Evolutionary conservation across 2,113 vertebrate genomes (phyloP).

Genomic region (Chaenocephalus aceratus): DNA sequence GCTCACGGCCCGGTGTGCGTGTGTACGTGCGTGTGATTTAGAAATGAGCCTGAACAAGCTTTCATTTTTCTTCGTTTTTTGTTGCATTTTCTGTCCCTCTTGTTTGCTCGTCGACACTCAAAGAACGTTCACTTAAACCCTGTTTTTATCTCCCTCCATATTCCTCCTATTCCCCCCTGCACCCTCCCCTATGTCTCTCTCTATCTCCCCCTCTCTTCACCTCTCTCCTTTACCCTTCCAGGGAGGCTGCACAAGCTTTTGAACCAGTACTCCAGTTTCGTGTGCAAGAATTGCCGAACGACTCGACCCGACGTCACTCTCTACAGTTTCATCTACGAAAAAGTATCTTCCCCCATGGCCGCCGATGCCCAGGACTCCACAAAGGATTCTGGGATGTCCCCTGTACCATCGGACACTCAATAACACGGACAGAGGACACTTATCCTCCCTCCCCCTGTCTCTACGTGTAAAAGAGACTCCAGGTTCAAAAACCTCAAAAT

Average conservation of each 20-base stretch:
- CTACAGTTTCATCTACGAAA: constrained; percentile 90
- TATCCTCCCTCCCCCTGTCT: constrained; percentile 12
- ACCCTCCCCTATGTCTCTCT: neutral
- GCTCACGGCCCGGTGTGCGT: constrained; percentile 36
- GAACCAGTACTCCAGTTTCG: constrained; percentile 88
- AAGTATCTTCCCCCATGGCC: constrained; percentile 72
- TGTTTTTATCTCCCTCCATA: constrained; percentile 3
- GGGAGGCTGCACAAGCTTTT: constrained; percentile 90
- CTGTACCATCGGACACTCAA: constrained; percentile 50
- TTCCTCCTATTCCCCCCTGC: constrained; percentile 16
- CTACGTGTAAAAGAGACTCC: constrained; percentile 27
- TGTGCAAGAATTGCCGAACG: constrained; percentile 90
- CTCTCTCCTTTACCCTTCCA: constrained; percentile 60
- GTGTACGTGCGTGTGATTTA: constrained; percentile 60
- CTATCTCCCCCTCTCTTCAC: neutral
- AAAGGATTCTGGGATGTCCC: constrained; percentile 56
- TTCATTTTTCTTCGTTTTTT: constrained; percentile 34
- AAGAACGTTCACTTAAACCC: constrained; percentile 31
- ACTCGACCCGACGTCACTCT: constrained; percentile 88
- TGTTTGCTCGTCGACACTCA: constrained; percentile 31
- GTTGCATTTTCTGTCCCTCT: constrained; percentile 24
- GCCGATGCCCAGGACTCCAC: constrained; percentile 58
- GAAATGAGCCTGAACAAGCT: constrained; percentile 50
- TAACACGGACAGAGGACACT: constrained; percentile 40
- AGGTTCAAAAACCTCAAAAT: constrained; percentile 46